Percentiles rank a stretch among this genome's conserved stretches.
Evolutionary conservation across 2,113 vertebrate genomes (phyloP).

Genomic region (Pimephales promelas): DNA sequence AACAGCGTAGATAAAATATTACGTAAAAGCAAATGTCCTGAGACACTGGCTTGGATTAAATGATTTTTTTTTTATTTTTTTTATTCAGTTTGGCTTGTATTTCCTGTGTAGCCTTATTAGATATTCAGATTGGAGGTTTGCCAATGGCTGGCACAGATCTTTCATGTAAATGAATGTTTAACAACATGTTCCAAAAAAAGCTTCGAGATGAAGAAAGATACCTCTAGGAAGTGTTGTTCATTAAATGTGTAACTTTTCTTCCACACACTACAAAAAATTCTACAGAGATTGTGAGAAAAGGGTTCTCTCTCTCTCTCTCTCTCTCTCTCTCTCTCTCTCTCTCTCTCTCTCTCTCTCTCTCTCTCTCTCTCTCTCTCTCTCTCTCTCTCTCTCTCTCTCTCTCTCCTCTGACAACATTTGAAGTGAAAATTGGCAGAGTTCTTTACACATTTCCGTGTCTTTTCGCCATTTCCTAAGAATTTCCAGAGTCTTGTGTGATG

Average conservation of each 20-base stretch:
- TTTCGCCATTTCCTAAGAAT: slow-evolving; percentile 79
- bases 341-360: slow-evolving; percentile 40
- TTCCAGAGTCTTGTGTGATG: slow-evolving; percentile 81
- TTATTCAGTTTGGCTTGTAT: slow-evolving; percentile 29
- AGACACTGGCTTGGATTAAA: background rate
- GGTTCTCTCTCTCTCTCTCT: too few species aligned
- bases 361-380: slow-evolving; percentile 8
- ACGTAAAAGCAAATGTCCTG: background rate
- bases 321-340: slow-evolving; percentile 11
- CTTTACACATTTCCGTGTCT: slow-evolving; percentile 81
- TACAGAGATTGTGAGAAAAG: slow-evolving; percentile 49
- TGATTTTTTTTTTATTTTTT: slow-evolving; percentile 18
- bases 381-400: slow-evolving; percentile 39
- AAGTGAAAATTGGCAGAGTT: slow-evolving; percentile 81
- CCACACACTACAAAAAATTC: slow-evolving; percentile 53
- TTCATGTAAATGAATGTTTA: slow-evolving; percentile 64
- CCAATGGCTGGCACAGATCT: slow-evolving; percentile 51
- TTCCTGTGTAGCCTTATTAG: slow-evolving; percentile 39
- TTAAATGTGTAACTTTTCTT: slow-evolving; percentile 86
- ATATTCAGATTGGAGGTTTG: slow-evolving; percentile 48
- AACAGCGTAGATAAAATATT: background rate
- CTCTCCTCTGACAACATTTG: slow-evolving; percentile 73
- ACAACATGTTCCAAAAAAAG: slow-evolving; percentile 56
- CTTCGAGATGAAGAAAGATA: slow-evolving; percentile 67
- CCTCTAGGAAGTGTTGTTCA: slow-evolving; percentile 77